Evolutionary conservation across 2,113 vertebrate genomes (phyloP).

Genomic region (Otolemur garnettii): DNA sequence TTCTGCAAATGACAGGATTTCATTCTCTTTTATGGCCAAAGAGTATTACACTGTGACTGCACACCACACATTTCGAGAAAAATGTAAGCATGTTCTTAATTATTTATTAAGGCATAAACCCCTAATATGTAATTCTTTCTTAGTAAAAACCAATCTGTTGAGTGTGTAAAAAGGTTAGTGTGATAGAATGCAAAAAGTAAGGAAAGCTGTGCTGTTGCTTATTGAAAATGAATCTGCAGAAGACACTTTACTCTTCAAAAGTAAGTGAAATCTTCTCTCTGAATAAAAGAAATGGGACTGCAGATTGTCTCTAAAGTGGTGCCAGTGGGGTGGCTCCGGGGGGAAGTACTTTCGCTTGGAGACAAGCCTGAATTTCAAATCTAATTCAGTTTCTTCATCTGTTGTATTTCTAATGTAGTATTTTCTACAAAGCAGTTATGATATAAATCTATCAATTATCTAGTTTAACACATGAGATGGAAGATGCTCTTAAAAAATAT

Average conservation of each 20-base stretch:
- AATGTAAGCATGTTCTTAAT: not conserved
- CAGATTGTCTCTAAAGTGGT: not conserved
- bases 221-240: not conserved
- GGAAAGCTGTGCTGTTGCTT: not conserved
- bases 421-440: not conserved
- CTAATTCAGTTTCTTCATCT: not conserved
- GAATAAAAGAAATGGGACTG: accelerated
- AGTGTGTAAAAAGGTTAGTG: not conserved
- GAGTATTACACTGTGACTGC: not conserved
- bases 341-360: not conserved
- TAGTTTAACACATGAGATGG: not conserved
- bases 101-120: not conserved
- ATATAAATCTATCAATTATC: not conserved
- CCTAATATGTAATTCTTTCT: not conserved
- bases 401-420: not conserved
- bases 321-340: accelerated
- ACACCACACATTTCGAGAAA: not conserved
- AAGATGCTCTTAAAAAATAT: not conserved
- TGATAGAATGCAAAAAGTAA: not conserved
- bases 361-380: not conserved
- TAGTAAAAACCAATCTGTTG: not conserved
- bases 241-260: not conserved
- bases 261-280: not conserved
- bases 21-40: not conserved
- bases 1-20: not conserved